Evolutionary conservation across 1,140 invertebrate genomes (phyloP).

Genomic region (Mycetomoellerius zeteki): DNA sequence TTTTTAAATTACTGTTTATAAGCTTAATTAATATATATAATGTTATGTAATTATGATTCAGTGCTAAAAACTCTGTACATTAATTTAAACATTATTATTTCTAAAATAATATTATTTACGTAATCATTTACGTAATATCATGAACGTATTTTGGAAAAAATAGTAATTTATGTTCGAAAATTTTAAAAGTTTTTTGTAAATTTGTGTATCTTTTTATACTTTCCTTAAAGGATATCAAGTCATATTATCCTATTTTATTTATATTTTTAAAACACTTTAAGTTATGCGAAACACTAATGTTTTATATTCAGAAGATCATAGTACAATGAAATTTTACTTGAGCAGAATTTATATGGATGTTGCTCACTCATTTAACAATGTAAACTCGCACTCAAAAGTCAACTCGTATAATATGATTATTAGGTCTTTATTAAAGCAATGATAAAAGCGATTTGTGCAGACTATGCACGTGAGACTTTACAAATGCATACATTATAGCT

Average conservation of each 20-base stretch:
- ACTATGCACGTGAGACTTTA: neutral
- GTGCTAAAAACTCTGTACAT: neutral
- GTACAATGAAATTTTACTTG: neutral
- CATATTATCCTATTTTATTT: neutral
- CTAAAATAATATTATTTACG: neutral
- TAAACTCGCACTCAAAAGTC: neutral
- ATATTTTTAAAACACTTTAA: neutral
- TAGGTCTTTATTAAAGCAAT: conserved; percentile 40
- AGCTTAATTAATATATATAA: neutral
- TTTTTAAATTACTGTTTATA: neutral
- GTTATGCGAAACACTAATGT: neutral
- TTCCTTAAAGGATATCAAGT: no score
- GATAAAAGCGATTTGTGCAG: conserved; percentile 36
- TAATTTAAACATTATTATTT: no score
- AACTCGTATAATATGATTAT: conserved; percentile 34
- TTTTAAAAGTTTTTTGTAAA: neutral
- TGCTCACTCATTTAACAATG: neutral
- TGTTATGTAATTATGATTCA: neutral
- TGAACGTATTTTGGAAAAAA: neutral
- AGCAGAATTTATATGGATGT: conserved; percentile 23
- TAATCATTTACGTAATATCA: no score
- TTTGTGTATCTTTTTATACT: neutral
- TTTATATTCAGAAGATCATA: neutral
- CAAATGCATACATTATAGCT: conserved; percentile 38
- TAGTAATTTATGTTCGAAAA: neutral